A percentile compares a stretch with the other conserved stretches of the same genome.
These are phyloP conservation scores for Paguma larvata DNA, from an alignment of 2,797 vertebrate species.

Conservation along the genomic window DNA sequence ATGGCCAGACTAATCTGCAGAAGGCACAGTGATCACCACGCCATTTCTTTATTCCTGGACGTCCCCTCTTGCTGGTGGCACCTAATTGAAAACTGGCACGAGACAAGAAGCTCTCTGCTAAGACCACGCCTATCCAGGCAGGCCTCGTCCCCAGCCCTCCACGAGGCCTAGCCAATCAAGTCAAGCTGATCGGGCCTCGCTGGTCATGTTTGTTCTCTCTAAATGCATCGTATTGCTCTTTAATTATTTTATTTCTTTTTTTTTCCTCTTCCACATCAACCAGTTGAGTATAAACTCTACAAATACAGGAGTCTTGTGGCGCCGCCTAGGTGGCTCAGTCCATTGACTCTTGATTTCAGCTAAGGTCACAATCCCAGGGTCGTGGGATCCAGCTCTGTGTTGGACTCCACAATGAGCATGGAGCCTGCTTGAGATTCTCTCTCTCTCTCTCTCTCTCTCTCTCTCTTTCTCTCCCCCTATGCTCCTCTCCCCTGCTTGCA, in stretches of 20 bases:
- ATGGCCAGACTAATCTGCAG: neutral
- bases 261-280: neutral
- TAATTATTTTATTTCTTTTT: neutral
- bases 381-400: too few relatives aligned
- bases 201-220: neutral
- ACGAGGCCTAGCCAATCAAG: neutral
- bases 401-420: too few relatives aligned
- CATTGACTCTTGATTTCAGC: too few relatives aligned
- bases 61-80: neutral
- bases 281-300: neutral
- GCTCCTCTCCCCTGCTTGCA: too few relatives aligned
- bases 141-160: neutral
- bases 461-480: too few relatives aligned
- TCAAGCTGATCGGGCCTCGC: neutral
- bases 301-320: neutral
- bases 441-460: too few relatives aligned
- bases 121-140: neutral
- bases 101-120: neutral
- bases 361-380: too few relatives aligned
- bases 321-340: too few relatives aligned
- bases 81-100: neutral
- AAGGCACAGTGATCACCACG: neutral
- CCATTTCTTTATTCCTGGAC: neutral
- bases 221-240: neutral
- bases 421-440: too few relatives aligned